These are phyloP conservation scores for Anoplophora glabripennis DNA, from an alignment of 1,140 invertebrate species.

Conservation along the genomic window DNA sequence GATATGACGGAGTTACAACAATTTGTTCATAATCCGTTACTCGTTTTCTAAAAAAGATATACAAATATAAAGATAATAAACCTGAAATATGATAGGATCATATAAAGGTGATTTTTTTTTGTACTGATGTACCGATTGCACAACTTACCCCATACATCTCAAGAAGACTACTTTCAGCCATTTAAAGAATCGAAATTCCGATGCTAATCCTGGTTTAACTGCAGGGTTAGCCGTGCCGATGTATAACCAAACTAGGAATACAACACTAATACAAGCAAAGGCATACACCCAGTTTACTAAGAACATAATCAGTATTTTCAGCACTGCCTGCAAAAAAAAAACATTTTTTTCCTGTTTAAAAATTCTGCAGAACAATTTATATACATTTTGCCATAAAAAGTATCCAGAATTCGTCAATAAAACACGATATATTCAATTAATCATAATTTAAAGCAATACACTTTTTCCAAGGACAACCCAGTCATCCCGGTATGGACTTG, in stretches of 20 bases:
- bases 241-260: conserved; percentile 88
- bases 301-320: conserved; percentile 89
- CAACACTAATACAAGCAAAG: conserved; percentile 72
- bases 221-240: conserved; percentile 92
- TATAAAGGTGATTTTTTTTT: not conserved
- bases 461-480: too few relatives aligned
- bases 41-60: conserved; percentile 59
- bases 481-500: too few relatives aligned
- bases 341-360: not conserved
- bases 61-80: conserved; percentile 9
- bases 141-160: conserved; percentile 73
- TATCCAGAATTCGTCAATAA: not conserved
- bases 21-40: conserved; percentile 84
- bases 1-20: conserved; percentile 81
- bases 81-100: not conserved
- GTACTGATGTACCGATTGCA: not conserved
- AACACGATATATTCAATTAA: not conserved
- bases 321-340: conserved; percentile 62
- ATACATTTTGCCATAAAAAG: too few relatives aligned
- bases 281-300: conserved; percentile 91
- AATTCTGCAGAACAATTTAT: too few relatives aligned
- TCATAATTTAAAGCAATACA: too few relatives aligned
- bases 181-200: conserved; percentile 82
- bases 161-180: conserved; percentile 77
- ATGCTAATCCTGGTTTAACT: conserved; percentile 84